Conservation (phyloP, 1,140 invertebrate genomes). For the Diploscapter pachys region DNA sequence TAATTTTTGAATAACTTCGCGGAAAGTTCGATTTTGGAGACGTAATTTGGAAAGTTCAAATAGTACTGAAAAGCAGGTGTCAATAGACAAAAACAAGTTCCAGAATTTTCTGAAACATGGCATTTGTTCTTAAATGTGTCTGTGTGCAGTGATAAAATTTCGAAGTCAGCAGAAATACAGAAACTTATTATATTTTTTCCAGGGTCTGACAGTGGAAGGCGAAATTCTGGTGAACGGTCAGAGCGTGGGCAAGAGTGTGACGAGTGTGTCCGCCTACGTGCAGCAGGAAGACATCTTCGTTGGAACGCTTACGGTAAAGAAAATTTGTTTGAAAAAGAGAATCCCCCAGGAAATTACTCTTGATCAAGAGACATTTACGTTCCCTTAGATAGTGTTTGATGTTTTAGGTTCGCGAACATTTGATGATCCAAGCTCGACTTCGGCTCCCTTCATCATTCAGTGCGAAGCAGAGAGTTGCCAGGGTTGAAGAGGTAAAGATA, state of each 20-base stretch:
- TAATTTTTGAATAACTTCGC: too few species aligned
- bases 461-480: too few species aligned
- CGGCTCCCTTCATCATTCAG: conserved; percentile 19
- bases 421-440: conserved; percentile 62
- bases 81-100: too few species aligned
- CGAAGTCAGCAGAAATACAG: too few species aligned
- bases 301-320: conserved; percentile 63
- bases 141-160: too few species aligned
- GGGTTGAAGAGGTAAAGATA: too few species aligned
- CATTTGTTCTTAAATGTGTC: too few species aligned
- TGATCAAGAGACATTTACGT: neutral
- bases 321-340: conserved; percentile 44
- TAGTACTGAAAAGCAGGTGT: too few species aligned
- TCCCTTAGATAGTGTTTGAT: too few species aligned
- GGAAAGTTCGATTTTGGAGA: too few species aligned
- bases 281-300: conserved; percentile 66
- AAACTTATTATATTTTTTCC: conserved; percentile 6
- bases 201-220: conserved; percentile 45
- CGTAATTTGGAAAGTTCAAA: too few species aligned
- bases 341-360: neutral
- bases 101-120: too few species aligned
- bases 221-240: conserved; percentile 39
- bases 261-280: conserved; percentile 61
- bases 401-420: conserved; percentile 60
- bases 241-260: conserved; percentile 43